phyloP scores from a whole-genome alignment of 2,113 vertebrate species.

The Clarias macrocephalus region DNA sequence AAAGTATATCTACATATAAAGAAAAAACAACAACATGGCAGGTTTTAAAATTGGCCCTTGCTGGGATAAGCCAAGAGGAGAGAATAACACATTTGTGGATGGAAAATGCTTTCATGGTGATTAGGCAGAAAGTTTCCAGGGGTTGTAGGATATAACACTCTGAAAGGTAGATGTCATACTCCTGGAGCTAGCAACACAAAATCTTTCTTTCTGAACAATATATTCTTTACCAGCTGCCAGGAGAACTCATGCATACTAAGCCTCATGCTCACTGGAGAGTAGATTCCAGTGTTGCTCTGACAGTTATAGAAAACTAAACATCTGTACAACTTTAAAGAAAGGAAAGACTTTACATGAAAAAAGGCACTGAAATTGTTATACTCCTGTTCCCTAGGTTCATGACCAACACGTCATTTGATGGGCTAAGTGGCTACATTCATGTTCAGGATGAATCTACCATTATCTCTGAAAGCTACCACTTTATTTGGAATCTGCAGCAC shows the following conservation, averaged over 20 bases:
- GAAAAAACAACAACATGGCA: background rate
- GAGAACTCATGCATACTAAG: conserved; percentile 19
- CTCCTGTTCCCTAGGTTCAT: conserved; percentile 76
- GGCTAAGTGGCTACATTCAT: conserved; percentile 81
- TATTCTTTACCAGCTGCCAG: conserved; percentile 18
- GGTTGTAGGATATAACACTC: conserved; percentile 17
- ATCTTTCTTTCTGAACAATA: background rate
- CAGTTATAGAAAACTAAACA: background rate
- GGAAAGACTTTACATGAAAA: background rate
- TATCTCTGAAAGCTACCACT: conserved; percentile 85
- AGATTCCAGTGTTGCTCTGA: background rate
- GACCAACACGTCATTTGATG: conserved; percentile 83
- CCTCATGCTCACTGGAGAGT: conserved; percentile 21
- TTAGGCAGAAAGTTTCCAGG: background rate
- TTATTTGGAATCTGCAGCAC: conserved; percentile 87
- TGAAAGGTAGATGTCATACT: conserved; percentile 27
- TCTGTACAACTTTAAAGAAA: background rate
- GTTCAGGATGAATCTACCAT: conserved; percentile 77
- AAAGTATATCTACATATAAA: conserved; percentile 3
- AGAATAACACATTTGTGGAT: background rate
- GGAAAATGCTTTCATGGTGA: conserved; percentile 16
- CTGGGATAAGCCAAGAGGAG: conserved; percentile 6
- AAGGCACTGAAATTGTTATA: background rate
- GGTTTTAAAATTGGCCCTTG: background rate
- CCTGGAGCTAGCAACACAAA: conserved; percentile 33